Percentiles rank a stretch among this genome's conserved stretches.
Conservation (phyloP, 37 sponge, comb jelly and placozoan genomes). For the Amphimedon queenslandica region DNA sequence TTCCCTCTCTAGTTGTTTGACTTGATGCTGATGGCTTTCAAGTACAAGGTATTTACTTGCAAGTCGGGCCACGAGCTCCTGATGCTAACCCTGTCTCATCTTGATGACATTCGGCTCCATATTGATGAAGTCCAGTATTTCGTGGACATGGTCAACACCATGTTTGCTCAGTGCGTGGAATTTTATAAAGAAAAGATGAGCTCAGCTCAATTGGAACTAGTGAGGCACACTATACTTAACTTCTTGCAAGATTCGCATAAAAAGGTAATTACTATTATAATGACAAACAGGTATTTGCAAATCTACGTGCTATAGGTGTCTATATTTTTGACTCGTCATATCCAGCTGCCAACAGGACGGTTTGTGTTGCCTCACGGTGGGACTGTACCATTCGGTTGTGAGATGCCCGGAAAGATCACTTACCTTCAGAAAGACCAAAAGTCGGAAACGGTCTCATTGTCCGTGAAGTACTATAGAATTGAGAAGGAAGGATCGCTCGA, state of each 20-base stretch:
- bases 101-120: slow-evolving; percentile 52
- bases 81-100: slow-evolving; percentile 82
- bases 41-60: slow-evolving; percentile 89
- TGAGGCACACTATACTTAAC: slow-evolving; percentile 62
- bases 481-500: not conserved
- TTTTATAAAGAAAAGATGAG: slow-evolving; percentile 1
- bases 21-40: slow-evolving; percentile 91
- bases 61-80: slow-evolving; percentile 74
- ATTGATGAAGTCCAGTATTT: slow-evolving; percentile 26
- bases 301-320: slow-evolving; percentile 48
- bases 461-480: not conserved
- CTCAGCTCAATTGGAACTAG: slow-evolving; percentile 2
- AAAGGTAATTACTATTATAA: slow-evolving; percentile 35
- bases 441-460: not conserved
- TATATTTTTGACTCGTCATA: slow-evolving; percentile 70
- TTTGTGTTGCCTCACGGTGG: slow-evolving; percentile 73
- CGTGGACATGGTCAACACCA: slow-evolving; percentile 18
- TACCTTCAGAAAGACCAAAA: not conserved
- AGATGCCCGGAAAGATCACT: slow-evolving; percentile 79
- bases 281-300: not conserved
- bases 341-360: slow-evolving; percentile 66
- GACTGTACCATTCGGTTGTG: slow-evolving; percentile 54
- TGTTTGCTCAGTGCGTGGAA: not conserved
- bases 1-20: slow-evolving; percentile 71
- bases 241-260: slow-evolving; percentile 91